Evolutionary conservation across 2,888 invertebrate genomes (phyloP).

Genomic region (Tethea ocularis): DNA sequence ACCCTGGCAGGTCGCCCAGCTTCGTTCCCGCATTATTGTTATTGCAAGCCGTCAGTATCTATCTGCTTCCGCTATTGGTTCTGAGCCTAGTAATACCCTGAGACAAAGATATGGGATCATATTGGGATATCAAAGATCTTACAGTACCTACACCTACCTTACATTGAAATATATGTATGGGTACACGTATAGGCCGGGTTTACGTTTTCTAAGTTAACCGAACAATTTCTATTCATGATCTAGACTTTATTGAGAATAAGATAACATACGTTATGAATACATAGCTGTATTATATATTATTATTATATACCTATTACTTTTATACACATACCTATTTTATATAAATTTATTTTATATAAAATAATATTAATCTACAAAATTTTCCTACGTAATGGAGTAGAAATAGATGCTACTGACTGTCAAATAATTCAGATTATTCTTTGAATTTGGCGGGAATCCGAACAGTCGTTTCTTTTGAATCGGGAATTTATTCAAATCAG

Average conservation of each 20-base stretch:
- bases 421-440: constrained; percentile 46
- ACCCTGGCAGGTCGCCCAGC: constrained; percentile 82
- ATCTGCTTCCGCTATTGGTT: constrained; percentile 74
- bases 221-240: not conserved
- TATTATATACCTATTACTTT: not conserved
- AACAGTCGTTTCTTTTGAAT: constrained; percentile 29
- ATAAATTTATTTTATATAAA: too few relatives aligned
- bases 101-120: constrained; percentile 64
- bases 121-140: constrained; percentile 36
- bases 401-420: constrained; percentile 34
- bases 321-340: too few relatives aligned
- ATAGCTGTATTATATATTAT: constrained; percentile 5
- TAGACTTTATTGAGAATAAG: not conserved
- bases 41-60: constrained; percentile 78
- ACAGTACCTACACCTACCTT: constrained; percentile 35
- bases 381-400: constrained; percentile 29
- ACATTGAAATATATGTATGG: not conserved
- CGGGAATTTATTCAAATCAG: constrained; percentile 54
- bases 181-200: not conserved
- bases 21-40: constrained; percentile 81
- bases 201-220: not conserved
- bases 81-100: constrained; percentile 70
- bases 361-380: constrained; percentile 19
- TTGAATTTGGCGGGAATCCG: constrained; percentile 33
- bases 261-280: not conserved